A percentile compares a stretch with the other conserved stretches of the same genome.
These are phyloP conservation scores for Peromyscus polionotus DNA, from an alignment of 2,113 vertebrate species.

Conservation along the genomic window DNA sequence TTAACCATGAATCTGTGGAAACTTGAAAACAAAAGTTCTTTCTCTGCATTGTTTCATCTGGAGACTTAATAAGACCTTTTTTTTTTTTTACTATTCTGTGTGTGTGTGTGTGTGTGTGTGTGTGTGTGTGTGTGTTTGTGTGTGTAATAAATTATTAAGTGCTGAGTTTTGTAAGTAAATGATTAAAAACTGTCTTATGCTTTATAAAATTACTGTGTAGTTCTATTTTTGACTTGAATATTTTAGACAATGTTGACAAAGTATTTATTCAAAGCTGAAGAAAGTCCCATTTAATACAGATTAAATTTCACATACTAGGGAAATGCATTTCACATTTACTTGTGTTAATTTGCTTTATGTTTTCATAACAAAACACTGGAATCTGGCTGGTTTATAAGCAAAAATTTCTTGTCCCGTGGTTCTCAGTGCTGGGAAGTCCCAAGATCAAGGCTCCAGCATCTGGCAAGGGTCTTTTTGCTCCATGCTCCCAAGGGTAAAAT, in stretches of 20 bases:
- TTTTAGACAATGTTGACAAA: background rate
- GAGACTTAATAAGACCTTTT: background rate
- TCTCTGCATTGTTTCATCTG: background rate
- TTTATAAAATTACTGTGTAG: slow-evolving; percentile 20
- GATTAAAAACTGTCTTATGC: background rate
- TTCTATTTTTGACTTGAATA: slow-evolving; percentile 27
- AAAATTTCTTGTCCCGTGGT: background rate
- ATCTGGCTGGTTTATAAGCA: background rate
- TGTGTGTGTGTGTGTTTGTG: background rate
- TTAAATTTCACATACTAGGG: background rate
- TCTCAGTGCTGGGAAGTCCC: background rate
- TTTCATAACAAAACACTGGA: background rate
- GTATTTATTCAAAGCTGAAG: background rate
- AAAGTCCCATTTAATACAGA: background rate
- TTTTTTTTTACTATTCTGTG: background rate
- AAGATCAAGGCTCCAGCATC: background rate
- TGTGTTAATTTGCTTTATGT: background rate
- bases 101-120: no score
- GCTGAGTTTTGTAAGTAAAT: background rate
- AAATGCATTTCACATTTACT: slow-evolving; percentile 23
- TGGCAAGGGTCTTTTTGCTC: background rate
- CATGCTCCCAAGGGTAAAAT: background rate
- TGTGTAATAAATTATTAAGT: background rate
- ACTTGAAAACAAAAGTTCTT: background rate
- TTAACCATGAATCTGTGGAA: background rate